Evolutionary conservation across 2,888 invertebrate genomes (phyloP).

Genomic region (Heliconius aoede): DNA sequence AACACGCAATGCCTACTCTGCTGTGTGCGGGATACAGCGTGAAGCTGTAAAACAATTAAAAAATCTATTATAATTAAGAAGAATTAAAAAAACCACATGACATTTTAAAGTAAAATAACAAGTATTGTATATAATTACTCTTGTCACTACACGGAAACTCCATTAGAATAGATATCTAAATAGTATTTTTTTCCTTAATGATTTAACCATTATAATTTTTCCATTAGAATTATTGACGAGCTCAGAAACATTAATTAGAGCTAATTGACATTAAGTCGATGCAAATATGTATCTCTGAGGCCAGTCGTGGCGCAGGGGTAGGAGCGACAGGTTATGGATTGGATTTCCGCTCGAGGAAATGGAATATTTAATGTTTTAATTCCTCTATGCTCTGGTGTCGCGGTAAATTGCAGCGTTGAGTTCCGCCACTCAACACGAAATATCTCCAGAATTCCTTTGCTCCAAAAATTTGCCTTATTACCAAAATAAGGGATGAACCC

Average conservation of each 20-base stretch:
- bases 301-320: no score
- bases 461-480: no score
- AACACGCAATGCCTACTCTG: no score
- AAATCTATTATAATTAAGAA: no score
- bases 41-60: no score
- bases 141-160: slow-evolving; percentile 12
- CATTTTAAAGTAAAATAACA: not conserved
- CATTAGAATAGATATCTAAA: not conserved
- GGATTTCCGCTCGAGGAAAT: no score
- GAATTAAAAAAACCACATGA: not conserved
- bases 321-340: no score
- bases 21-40: no score
- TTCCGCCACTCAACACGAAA: not conserved
- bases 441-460: no score
- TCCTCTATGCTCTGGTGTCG: not conserved
- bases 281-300: not conserved
- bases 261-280: not conserved
- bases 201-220: not conserved
- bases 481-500: not conserved
- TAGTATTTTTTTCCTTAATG: not conserved
- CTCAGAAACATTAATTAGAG: not conserved
- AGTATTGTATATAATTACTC: not conserved
- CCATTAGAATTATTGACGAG: not conserved
- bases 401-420: not conserved
- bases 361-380: no score